phyloP scores from a whole-genome alignment of 2,113 vertebrate genomes.

The Malurus melanocephalus region DNA sequence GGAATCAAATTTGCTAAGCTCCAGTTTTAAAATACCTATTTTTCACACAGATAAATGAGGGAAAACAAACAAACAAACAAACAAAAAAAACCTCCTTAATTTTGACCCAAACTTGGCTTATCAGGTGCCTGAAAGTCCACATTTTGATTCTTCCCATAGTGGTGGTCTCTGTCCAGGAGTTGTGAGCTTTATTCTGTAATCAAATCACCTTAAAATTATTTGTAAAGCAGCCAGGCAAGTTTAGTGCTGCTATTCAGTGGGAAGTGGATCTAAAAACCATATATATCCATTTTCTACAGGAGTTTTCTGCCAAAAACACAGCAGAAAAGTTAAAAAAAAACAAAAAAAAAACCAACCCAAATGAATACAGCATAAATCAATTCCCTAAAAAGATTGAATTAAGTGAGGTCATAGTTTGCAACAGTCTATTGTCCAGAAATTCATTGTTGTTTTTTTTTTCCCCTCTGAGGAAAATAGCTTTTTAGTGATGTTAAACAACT shows the following conservation, averaged over 20 bases:
- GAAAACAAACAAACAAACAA: neutral
- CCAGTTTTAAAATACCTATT: too few relatives aligned
- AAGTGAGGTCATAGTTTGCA: neutral
- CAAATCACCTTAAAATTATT: neutral
- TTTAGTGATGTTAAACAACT: neutral
- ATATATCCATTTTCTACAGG: neutral
- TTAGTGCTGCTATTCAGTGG: neutral
- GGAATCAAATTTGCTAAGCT: neutral
- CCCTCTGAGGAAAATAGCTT: neutral
- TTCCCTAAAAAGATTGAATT: neutral
- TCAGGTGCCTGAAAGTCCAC: too few relatives aligned
- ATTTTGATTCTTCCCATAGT: neutral
- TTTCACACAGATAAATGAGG: too few relatives aligned
- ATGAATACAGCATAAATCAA: neutral
- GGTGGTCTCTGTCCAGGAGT: accelerated
- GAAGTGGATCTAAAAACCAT: neutral
- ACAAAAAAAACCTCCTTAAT: too few relatives aligned
- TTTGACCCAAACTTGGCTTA: too few relatives aligned
- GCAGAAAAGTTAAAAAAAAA: too few relatives aligned
- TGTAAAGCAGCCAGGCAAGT: neutral
- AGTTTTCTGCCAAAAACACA: neutral
- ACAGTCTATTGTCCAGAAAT: neutral
- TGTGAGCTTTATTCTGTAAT: neutral
- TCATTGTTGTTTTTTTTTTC: neutral
- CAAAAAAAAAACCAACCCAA: too few relatives aligned